Evolutionary conservation across 2,888 invertebrate species (phyloP), one percentile per base, ranked within the genome.

Genomic region (Drosophila parthenogenetica): DNA sequence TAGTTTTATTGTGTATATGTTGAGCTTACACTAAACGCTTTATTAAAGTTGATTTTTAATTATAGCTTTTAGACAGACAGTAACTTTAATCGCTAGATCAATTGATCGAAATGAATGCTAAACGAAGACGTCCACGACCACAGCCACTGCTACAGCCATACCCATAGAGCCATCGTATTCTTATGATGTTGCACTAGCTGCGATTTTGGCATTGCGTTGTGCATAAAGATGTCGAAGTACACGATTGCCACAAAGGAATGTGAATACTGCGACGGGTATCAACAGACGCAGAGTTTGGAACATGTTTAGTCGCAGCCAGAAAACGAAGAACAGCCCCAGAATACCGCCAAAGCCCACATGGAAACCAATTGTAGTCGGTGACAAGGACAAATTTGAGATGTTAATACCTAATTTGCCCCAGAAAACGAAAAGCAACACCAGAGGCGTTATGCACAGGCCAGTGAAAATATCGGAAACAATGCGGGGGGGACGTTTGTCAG

Each of bases 271-370:
- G 61, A 99, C 94, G 67, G 97, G 95, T 77, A 96, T 93, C 85
- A 99, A 94, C 93, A 97, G 98, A 82, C 97, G 96, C 86, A 98
- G 93, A 16, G 99, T 98, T 79, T 96, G 95, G 93, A 99, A 99
- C 99, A 99, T 99, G 90, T 98, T 96, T 84, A 99, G 93, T 90
- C 96, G 94, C 81, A 98, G 93, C 98, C 99, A 99, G 93, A 99
- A 98, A 87, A 96, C 92, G 58, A 95, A 95, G 93, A 98, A 99
- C 60, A 99, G 94, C 0, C 93, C 94, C 89, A 99, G 96, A 63
- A 98, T 98, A 95, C 97, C 95, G 91, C 96, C 97, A 42, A 99
- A 94, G 64, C 98, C 97, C 2, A 95, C 81, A 92, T 99, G 99
- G 93, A 99, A 99, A 42, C 96, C 94, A 49, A 98, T 91, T n/a